Percentiles rank a stretch among this genome's conserved stretches.
Conservation (phyloP, 2,888 invertebrate species). For the Sycophila texana region DNA sequence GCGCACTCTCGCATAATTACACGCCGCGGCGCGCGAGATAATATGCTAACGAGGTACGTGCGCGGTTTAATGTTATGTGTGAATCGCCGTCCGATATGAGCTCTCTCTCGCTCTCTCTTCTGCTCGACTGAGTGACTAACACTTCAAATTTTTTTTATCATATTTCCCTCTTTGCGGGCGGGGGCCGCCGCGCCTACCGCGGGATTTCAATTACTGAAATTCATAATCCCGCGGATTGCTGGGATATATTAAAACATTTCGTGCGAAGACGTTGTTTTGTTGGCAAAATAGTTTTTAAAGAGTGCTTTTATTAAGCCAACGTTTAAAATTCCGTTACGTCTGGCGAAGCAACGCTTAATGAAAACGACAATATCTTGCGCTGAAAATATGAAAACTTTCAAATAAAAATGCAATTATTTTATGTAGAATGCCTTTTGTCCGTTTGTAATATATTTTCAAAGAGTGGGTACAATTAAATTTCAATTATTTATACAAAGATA, state of each 20-base stretch:
- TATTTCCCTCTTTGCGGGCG: slow-evolving; percentile 9
- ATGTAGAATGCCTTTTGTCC: too few species aligned
- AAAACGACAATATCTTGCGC: neutral
- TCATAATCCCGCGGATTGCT: neutral
- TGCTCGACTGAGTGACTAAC: slow-evolving; percentile 53
- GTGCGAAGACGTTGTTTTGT: too few species aligned
- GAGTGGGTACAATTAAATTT: too few species aligned
- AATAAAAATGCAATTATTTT: too few species aligned
- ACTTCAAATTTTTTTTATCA: neutral
- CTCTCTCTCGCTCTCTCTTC: slow-evolving; percentile 61
- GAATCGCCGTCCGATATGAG: slow-evolving; percentile 64
- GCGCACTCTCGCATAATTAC: slow-evolving; percentile 64
- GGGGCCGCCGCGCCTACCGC: neutral
- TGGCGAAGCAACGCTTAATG: too few species aligned
- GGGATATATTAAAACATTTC: too few species aligned
- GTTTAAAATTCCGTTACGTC: too few species aligned
- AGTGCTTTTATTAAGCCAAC: too few species aligned
- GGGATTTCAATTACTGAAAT: neutral
- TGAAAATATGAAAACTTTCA: too few species aligned
- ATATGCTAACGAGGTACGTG: slow-evolving; percentile 68
- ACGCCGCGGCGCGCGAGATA: slow-evolving; percentile 61
- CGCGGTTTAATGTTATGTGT: slow-evolving; percentile 68
- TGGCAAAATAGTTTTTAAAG: too few species aligned
- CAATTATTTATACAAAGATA: too few species aligned
- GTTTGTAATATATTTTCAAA: too few species aligned